These are phyloP conservation scores for Callyntrura guangdongensis DNA, from an alignment of 2,888 invertebrate species.

Conservation along the genomic window DNA sequence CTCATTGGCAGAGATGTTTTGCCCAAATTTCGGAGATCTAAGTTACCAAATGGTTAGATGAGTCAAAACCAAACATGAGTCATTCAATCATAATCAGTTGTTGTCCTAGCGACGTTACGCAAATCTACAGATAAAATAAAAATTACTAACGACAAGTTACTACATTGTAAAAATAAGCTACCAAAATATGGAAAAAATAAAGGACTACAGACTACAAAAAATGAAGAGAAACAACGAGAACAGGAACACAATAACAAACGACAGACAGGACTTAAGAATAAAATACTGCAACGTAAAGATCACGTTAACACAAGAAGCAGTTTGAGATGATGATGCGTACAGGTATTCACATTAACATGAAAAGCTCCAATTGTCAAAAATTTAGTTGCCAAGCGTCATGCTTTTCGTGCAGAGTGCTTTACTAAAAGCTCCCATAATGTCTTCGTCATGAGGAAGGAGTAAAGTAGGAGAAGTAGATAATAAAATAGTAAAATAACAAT, in stretches of 20 bases:
- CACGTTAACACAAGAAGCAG: not conserved
- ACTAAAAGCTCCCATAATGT: conserved; percentile 68
- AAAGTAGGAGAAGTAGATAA: not conserved
- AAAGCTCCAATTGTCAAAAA: conserved; percentile 65
- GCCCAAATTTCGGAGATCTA: too few relatives aligned
- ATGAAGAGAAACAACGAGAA: not conserved
- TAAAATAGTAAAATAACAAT: not conserved
- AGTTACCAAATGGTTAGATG: too few relatives aligned
- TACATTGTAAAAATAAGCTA: too few relatives aligned
- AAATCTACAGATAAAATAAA: not conserved
- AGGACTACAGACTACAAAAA: not conserved
- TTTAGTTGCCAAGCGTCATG: conserved; percentile 71
- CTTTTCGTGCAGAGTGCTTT: conserved; percentile 41
- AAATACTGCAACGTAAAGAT: not conserved
- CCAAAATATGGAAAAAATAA: not conserved
- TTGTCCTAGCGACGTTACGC: too few relatives aligned
- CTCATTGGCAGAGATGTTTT: too few relatives aligned
- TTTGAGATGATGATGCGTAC: conserved; percentile 12
- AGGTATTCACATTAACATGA: not conserved
- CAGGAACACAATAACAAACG: not conserved
- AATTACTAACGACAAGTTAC: too few relatives aligned
- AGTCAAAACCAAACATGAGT: too few relatives aligned
- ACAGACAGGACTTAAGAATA: not conserved
- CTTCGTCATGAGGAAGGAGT: conserved; percentile 35
- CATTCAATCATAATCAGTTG: too few relatives aligned